Base-by-base conservation (phyloP, 2,888 invertebrate species). In the Thalpophila matura region DNA sequence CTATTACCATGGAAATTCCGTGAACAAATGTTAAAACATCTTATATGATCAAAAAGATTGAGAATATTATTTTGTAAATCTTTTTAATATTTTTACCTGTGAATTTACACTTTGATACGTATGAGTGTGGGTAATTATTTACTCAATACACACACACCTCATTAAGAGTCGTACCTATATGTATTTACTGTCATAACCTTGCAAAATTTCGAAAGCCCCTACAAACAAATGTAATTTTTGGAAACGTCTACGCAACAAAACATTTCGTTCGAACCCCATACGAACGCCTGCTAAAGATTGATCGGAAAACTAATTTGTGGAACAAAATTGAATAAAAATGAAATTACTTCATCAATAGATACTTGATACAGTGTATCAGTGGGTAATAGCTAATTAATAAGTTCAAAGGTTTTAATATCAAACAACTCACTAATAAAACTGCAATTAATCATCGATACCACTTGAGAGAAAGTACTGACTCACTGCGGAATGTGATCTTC, bases 401-500 rank as follows among this genome's bases (percentile, higher is more conserved):
- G 60, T 65, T 56, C 60, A 56, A 72, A 65, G 55, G 62, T 64
- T 58, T 54, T 45, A 54, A 33, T 38, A 65, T 31, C 51, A 47
- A 54, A 50, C 49, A 60, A 51, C 45, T 54, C 47, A 60, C 51
- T 27, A 66, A 66, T 71, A 43, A 61, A 50, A 63, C 57, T 46
- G 53, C 56, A 68, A 78, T 78, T 70, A 70, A 68, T 70, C 68
- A 70, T 66, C 65, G 20, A 65, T 66, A 69, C 38, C 35, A 60
- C 51, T 63, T 56, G 54, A 71, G 79, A 64, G 79, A 77, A 79
- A 79, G 78, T 78, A 73, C 61, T 66, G 77, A 71, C 64, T 74
- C 74, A 79, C 51, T 55, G 37, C 46, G 77, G 85, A 81, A 84
- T 84, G 82, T 84, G 85, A 87, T 86, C 84, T 86, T 86, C 85